Evolutionary conservation across 2,113 vertebrate genomes (phyloP), one percentile per base, ranked within the genome.

Genomic region (Periophthalmus modestus): DNA sequence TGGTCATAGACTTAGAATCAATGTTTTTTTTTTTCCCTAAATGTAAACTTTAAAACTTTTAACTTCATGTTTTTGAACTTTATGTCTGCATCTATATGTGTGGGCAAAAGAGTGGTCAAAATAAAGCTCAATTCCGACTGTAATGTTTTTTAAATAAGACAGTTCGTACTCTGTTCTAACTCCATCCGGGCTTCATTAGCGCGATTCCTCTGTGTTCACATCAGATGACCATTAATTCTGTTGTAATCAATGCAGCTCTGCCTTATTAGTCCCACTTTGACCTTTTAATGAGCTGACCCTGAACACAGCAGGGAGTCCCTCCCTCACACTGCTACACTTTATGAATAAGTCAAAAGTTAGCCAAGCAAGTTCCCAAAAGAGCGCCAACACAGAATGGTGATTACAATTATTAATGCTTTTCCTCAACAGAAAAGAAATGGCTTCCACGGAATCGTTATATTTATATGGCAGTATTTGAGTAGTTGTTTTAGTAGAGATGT

Each of bases 341-440:
- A 91, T 92, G 81, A 91, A 91, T 90, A 89, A 91, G 85, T 91
- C 68, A 91, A 75, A 81, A 78, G 82, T 48, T 66, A 36, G 54
- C 39, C 39, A 10, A 43, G 69, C 1, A 46, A 57, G 71, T 23
- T 83, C 77, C 75, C 78, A 69, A 71, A 79, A 72, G 62, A 18
- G 55, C 13, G 69, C 55, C 69, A 68, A 33, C 62, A 33, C 47
- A 43, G 43, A 65, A 65, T 65, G 19, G 34, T 39, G 19, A 65
- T 78, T 72, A 67, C 82, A 63, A 82, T 88, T 77, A 85, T 74
- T 55, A 78, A 68, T 15, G 43, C 52, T 66, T 83, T 88, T 62
- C 68, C 14, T 63, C 39, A 71, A 63, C 24, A 24, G 55, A 59
- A 28, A 15, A 28, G 12, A 59, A 28, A 59, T 59, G 21, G 5